Percentiles rank a stretch among this genome's conserved stretches.
Evolutionary conservation across 2,888 invertebrate genomes (phyloP).

Genomic region (Machimus atricapillus): DNA sequence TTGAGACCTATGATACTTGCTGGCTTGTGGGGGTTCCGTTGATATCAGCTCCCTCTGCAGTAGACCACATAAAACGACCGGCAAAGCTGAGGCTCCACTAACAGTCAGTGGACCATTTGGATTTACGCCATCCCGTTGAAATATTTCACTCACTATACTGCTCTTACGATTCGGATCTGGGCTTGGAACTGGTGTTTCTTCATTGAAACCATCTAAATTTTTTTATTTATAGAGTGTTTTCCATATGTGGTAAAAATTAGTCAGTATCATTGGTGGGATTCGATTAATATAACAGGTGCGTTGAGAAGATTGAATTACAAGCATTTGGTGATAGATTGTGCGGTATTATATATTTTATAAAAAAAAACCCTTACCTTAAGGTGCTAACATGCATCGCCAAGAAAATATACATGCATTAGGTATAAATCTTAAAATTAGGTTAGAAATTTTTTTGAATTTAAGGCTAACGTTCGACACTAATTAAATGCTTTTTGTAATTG

Average conservation of each 20-base stretch:
- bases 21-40: conserved; percentile 15
- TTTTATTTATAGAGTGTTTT: background rate
- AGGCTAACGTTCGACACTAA: background rate
- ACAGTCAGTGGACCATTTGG: conserved; percentile 51
- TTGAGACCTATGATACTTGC: conserved; percentile 48
- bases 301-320: background rate
- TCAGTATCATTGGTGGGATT: conserved; percentile 1
- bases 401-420: background rate
- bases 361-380: conserved; percentile 1
- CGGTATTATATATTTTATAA: background rate
- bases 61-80: conserved; percentile 64
- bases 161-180: conserved; percentile 38
- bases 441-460: background rate
- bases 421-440: background rate
- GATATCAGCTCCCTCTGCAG: conserved; percentile 58
- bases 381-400: background rate
- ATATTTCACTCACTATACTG: conserved; percentile 42
- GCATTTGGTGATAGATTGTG: background rate
- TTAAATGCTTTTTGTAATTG: conserved; percentile 13
- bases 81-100: conserved; percentile 60
- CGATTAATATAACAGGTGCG: background rate
- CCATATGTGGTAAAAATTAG: conserved; percentile 3
- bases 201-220: conserved; percentile 40
- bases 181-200: conserved; percentile 37
- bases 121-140: conserved; percentile 36